Percentiles rank a stretch among this genome's conserved stretches.
These are phyloP conservation scores for Trematomus bernacchii DNA, from an alignment of 2,797 vertebrate species.

Conservation along the genomic window DNA sequence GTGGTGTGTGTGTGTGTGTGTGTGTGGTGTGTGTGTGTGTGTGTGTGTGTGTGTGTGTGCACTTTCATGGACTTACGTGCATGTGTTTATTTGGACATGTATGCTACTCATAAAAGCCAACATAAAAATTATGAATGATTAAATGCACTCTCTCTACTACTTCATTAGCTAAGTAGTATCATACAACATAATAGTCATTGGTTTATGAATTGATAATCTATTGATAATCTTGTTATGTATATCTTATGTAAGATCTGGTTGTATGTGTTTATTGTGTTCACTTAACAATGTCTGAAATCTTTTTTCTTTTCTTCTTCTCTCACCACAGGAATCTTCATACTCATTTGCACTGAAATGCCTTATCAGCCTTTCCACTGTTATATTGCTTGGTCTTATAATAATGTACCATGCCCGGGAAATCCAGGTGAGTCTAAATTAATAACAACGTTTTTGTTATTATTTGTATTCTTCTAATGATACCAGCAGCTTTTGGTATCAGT, in stretches of 20 bases:
- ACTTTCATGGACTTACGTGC: no score
- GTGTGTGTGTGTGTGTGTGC: constrained; percentile 19
- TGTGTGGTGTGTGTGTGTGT: constrained; percentile 14
- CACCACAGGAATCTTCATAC: constrained; percentile 91
- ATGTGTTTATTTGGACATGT: not conserved
- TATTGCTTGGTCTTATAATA: constrained; percentile 96
- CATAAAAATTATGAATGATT: not conserved
- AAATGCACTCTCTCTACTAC: not conserved
- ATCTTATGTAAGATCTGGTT: not conserved
- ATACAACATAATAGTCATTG: constrained; percentile 4
- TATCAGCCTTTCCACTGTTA: constrained; percentile 97
- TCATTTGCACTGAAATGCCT: constrained; percentile 98
- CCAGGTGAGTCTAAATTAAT: constrained; percentile 88
- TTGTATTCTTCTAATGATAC: not conserved
- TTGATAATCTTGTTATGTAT: constrained; percentile 5
- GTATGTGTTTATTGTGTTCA: not conserved
- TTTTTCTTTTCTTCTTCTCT: constrained; percentile 67
- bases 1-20: constrained; percentile 8
- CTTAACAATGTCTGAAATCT: constrained; percentile 38
- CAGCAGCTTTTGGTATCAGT: constrained; percentile 12
- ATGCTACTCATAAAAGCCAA: not conserved
- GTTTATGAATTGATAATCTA: not conserved
- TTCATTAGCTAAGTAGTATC: constrained; percentile 38
- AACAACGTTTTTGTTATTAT: not conserved
- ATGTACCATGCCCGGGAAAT: constrained; percentile 97